Base-by-base conservation (phyloP, 2,888 invertebrate species). In the Conistra vaccinii region DNA sequence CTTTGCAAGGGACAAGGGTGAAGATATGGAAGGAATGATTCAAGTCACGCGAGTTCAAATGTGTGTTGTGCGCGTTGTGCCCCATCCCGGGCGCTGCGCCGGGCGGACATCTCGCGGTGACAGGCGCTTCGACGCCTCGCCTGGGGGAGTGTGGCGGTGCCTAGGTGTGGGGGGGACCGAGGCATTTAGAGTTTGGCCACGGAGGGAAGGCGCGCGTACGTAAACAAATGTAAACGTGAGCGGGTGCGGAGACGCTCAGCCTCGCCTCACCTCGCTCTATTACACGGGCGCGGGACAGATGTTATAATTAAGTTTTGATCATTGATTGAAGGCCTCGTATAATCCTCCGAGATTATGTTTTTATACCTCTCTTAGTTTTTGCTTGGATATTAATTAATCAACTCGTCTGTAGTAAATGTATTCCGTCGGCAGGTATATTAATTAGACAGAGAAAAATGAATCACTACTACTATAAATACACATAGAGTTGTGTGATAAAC, bases 191-290 rank as follows among this genome's bases (percentile, higher is more conserved):
- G 88, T 91, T 92, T 90, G 87, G 89, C 88, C 89, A 88, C 86
- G 74, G 66, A 79, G 81, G 78, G 83, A 85, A 75, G 83, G 82
- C 77, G 85, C 78, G 82, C 71, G 76, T 80, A 87, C 81, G 87
- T 88, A 91, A 91, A 91, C 90, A 91, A 91, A 90, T 89, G 88
- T 90, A 89, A 90, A 84, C 88, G 42, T 42, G 90, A 86, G 83
- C 82, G 78, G 71, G 70, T 78, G 67, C 74, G 71, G 69, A 77
- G 74, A 78, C 82, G 39, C 39, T 57, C 68, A 48, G 20, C 82
- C 57, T 66, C 48, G 58, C 32, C 53, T 60, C 60, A 48, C 63
- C 55, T 7, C 26, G 20, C 58, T n/a, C 69, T 29, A 14, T 53
- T 69, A 83, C 61, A 62, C 51, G 65, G 62, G 72, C 45, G 63